Conservation (phyloP, 23 tunicate genomes). For the Trididemnum clinides region DNA sequence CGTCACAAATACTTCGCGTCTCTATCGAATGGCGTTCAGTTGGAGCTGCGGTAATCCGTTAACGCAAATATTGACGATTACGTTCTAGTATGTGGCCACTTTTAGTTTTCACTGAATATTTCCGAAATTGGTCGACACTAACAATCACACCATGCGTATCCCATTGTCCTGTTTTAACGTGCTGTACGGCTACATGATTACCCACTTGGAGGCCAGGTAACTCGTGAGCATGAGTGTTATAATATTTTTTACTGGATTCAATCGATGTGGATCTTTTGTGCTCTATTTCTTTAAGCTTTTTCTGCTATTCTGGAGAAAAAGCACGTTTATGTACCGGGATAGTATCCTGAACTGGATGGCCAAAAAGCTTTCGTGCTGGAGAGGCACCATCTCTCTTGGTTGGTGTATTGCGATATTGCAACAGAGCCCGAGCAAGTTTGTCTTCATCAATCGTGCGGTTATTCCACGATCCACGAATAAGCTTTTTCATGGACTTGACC, state of each 20-base stretch:
- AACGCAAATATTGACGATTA: no score
- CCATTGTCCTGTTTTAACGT: background rate
- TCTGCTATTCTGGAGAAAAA: background rate
- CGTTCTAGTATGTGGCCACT: background rate
- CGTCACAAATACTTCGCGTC: no score
- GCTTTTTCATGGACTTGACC: no score
- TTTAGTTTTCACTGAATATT: background rate
- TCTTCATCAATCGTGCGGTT: no score
- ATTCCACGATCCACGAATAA: no score
- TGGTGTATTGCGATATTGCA: conserved; percentile 9
- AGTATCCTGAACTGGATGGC: no score
- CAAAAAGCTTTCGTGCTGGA: no score
- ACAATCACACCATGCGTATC: conserved; percentile 5
- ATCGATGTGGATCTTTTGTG: background rate
- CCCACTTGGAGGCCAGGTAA: no score
- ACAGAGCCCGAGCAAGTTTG: background rate
- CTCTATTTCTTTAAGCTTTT: background rate
- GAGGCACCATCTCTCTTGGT: background rate
- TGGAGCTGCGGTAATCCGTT: no score
- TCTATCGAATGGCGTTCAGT: no score
- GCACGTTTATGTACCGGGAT: conserved; percentile 5
- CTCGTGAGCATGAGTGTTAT: background rate
- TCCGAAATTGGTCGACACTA: background rate
- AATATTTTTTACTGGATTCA: background rate
- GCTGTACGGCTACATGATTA: no score